A percentile compares a stretch with the other conserved stretches of the same genome.
These are phyloP conservation scores for Adrianichthys oophorus DNA, from an alignment of 2,797 vertebrate genomes.

Conservation along the genomic window DNA sequence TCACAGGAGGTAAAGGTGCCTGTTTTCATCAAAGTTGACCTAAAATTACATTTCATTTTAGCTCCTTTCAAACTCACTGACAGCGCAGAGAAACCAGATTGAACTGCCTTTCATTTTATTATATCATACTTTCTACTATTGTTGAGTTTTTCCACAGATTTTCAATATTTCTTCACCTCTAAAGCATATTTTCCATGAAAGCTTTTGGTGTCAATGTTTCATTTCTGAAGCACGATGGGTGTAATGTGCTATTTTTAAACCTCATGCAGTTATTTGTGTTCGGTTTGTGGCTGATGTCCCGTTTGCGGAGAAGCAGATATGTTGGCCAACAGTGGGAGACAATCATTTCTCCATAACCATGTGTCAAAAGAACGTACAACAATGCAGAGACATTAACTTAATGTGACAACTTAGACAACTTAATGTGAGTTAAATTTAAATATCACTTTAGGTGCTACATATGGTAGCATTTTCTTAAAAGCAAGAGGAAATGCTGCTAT, in stretches of 20 bases:
- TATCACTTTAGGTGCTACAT: constrained; percentile 18
- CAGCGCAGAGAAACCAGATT: too few species aligned
- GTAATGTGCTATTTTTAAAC: constrained; percentile 48
- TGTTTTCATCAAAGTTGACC: too few species aligned
- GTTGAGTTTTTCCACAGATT: constrained; percentile 1
- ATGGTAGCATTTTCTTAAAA: constrained; percentile 25
- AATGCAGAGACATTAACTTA: constrained; percentile 25
- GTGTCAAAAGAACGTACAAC: constrained; percentile 25
- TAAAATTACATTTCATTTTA: constrained; percentile 1
- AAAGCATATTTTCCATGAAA: constrained; percentile 27
- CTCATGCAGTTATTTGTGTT: constrained; percentile 64
- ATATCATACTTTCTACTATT: too few species aligned
- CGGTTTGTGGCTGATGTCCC: constrained; percentile 62
- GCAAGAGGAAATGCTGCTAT: constrained; percentile 22
- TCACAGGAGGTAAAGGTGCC: not conserved
- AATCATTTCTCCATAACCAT: not conserved
- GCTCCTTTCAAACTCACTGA: not conserved
- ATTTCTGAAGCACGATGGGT: constrained; percentile 39
- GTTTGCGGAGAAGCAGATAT: constrained; percentile 17
- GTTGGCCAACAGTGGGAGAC: not conserved
- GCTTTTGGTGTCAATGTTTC: constrained; percentile 29
- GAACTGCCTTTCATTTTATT: too few species aligned
- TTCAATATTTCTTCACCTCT: constrained; percentile 9
- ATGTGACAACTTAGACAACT: constrained; percentile 15
- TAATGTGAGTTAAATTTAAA: constrained; percentile 18